Percentiles rank a stretch among this genome's conserved stretches.
These are phyloP conservation scores for Conus canariensis DNA, from an alignment of 2,888 invertebrate genomes.

Conservation along the genomic window DNA sequence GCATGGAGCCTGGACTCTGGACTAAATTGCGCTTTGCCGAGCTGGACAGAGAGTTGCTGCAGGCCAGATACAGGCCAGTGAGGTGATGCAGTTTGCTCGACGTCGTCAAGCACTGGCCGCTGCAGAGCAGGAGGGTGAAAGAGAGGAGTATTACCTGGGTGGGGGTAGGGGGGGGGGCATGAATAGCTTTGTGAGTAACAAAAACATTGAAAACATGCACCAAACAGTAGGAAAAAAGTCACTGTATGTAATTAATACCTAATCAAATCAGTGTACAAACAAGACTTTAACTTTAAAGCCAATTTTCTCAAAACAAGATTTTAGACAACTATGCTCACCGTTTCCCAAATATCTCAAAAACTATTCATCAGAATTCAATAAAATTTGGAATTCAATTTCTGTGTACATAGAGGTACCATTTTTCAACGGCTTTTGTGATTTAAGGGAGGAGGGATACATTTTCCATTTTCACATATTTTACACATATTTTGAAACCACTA, in stretches of 20 bases:
- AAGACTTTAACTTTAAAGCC: neutral
- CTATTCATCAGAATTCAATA: neutral
- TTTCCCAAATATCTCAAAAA: neutral
- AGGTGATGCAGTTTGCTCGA: neutral
- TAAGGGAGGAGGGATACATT: neutral
- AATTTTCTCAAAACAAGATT: neutral
- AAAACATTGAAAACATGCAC: neutral
- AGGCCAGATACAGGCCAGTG: neutral
- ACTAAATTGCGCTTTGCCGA: neutral
- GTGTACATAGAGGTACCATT: neutral
- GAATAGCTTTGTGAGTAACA: neutral
- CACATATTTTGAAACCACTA: neutral
- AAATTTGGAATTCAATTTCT: neutral
- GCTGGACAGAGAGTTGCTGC: neutral
- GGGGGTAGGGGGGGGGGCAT: neutral
- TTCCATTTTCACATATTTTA: neutral
- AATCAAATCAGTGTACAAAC: neutral
- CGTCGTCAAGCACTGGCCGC: neutral
- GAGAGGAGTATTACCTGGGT: neutral
- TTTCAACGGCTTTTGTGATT: neutral
- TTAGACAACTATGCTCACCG: neutral
- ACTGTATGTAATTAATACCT: neutral
- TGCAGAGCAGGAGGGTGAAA: neutral
- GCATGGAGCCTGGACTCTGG: slow-evolving; percentile 7
- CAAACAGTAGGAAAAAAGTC: neutral